These are phyloP conservation scores for Lindbergichthys nudifrons DNA, from an alignment of 2,797 vertebrate species.

Conservation along the genomic window DNA sequence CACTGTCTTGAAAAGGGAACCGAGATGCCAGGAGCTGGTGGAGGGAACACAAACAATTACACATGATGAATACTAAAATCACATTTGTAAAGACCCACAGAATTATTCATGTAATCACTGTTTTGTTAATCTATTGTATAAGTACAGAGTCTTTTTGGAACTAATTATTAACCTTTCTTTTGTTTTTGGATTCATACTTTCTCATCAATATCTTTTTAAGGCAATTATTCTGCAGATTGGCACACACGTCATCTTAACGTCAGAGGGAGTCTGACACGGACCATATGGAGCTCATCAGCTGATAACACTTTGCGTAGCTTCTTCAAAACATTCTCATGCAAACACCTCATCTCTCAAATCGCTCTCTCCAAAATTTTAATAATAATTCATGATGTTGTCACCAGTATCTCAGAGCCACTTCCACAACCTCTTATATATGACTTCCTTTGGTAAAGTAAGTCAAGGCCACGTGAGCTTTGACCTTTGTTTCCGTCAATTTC, in stretches of 20 bases:
- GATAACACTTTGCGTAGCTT: constrained; percentile 7
- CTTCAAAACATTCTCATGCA: constrained; percentile 12
- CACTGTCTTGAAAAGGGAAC: constrained; percentile 87
- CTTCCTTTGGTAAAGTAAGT: constrained; percentile 29
- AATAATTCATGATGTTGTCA: neutral
- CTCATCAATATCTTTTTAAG: constrained; percentile 27
- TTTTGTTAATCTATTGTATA: neutral
- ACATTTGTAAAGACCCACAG: neutral
- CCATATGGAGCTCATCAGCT: constrained; percentile 34
- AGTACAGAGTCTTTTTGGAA: constrained; percentile 6
- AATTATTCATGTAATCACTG: neutral
- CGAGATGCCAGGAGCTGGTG: constrained; percentile 88
- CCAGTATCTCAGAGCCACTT: constrained; percentile 6
- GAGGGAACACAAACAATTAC: constrained; percentile 11
- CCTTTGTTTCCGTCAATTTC: constrained; percentile 39
- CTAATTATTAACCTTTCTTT: constrained; percentile 11
- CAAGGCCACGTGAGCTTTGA: constrained; percentile 17
- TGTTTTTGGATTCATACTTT: neutral
- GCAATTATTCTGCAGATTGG: constrained; percentile 10
- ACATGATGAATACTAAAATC: no score
- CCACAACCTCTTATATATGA: constrained; percentile 22
- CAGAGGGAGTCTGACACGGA: constrained; percentile 14
- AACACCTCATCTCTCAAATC: neutral
- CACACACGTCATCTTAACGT: constrained; percentile 31
- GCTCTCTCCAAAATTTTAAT: neutral